These are phyloP conservation scores for Octopus sinensis DNA, from an alignment of 1,140 invertebrate species.

Conservation along the genomic window DNA sequence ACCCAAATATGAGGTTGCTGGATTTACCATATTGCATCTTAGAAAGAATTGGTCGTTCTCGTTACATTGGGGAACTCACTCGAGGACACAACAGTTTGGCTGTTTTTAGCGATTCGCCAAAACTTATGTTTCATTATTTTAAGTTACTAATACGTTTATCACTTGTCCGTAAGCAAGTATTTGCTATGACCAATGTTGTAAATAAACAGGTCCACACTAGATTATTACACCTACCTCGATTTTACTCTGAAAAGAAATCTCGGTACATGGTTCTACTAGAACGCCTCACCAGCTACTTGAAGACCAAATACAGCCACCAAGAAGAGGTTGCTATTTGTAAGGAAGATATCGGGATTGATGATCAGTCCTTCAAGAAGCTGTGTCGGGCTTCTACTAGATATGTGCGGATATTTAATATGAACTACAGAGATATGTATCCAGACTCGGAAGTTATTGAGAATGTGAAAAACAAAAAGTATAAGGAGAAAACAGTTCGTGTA, in stretches of 20 bases:
- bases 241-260: slow-evolving; percentile 63
- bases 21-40: slow-evolving; percentile 70
- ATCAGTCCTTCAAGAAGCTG: slow-evolving; percentile 10
- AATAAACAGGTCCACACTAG: slow-evolving; percentile 56
- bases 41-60: slow-evolving; percentile 71
- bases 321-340: slow-evolving; percentile 62
- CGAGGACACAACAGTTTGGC: slow-evolving; percentile 65
- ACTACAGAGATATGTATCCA: slow-evolving; percentile 10
- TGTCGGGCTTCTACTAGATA: not conserved
- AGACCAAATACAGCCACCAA: slow-evolving; percentile 60
- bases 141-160: slow-evolving; percentile 64
- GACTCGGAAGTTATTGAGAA: not conserved
- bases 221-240: slow-evolving; percentile 65
- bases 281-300: slow-evolving; percentile 63
- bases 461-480: not conserved
- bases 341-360: slow-evolving; percentile 49
- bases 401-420: not conserved
- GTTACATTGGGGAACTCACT: slow-evolving; percentile 71
- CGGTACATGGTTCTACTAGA: slow-evolving; percentile 62
- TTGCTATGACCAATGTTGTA: slow-evolving; percentile 21
- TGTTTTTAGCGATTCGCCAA: slow-evolving; percentile 61
- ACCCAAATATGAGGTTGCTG: slow-evolving; percentile 62
- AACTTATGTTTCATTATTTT: slow-evolving; percentile 68
- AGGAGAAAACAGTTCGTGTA: not conserved
- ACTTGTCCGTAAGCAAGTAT: slow-evolving; percentile 67